Percentiles rank a stretch among this genome's conserved stretches.
Evolutionary conservation across 53 echinoderm and acorn worm species (phyloP).

Genomic region (Mesocentrotus franciscanus): DNA sequence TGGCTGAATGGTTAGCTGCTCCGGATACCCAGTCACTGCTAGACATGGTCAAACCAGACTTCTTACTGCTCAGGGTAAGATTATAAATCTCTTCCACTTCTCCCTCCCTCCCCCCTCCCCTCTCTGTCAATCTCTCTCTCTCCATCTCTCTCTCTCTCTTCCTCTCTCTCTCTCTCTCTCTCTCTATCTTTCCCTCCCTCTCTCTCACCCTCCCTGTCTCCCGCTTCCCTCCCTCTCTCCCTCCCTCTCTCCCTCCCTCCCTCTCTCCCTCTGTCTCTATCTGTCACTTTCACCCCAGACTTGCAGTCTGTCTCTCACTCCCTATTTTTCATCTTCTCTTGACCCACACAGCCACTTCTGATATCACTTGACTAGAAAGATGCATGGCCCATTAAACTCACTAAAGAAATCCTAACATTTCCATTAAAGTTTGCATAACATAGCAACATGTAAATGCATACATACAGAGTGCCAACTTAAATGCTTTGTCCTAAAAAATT

Average conservation of each 20-base stretch:
- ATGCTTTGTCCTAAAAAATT: too few species aligned
- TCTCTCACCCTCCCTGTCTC: not conserved
- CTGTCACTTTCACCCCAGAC: not conserved
- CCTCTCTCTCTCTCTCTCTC: not conserved
- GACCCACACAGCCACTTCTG: not conserved
- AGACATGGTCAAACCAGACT: slow-evolving; percentile 99
- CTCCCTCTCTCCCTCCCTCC: not conserved
- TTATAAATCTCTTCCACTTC: not conserved
- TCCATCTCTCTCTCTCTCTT: too few species aligned
- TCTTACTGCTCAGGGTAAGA: slow-evolving; percentile 90
- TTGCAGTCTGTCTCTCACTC: not conserved
- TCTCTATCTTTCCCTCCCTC: not conserved
- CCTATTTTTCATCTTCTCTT: not conserved
- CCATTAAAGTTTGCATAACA: too few species aligned
- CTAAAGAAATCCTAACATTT: too few species aligned
- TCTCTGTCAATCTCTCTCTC: not conserved
- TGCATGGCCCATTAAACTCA: not conserved
- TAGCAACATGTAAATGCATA: too few species aligned
- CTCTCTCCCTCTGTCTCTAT: not conserved
- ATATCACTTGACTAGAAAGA: not conserved
- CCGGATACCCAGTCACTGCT: slow-evolving; percentile 96
- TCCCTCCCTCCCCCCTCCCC: too few species aligned
- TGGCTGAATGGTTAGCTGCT: slow-evolving; percentile 93
- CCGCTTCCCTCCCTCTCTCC: not conserved
- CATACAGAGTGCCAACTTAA: too few species aligned